A percentile compares a stretch with the other conserved stretches of the same genome.
Conservation (phyloP, 2,888 invertebrate species). For the Dendrolimus pini region DNA sequence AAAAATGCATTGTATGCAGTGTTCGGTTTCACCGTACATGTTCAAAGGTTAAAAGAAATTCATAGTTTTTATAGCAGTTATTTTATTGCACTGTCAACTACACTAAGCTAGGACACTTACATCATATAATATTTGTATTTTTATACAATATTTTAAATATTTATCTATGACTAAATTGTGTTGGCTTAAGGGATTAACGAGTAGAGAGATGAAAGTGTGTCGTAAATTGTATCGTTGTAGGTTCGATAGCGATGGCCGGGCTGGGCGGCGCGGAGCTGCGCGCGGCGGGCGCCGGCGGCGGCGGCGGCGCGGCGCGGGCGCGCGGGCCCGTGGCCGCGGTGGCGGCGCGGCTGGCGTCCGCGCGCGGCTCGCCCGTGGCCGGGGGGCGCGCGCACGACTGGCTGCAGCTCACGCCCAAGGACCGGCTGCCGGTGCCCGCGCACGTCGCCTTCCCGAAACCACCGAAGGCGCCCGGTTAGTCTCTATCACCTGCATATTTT, state of each 20-base stretch:
- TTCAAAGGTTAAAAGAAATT: too few species aligned
- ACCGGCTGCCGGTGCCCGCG: slow-evolving; percentile 87
- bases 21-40: too few species aligned
- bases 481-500: neutral
- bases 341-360: slow-evolving; percentile 55
- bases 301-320: slow-evolving; percentile 28
- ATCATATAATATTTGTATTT: too few species aligned
- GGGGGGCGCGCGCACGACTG: slow-evolving; percentile 78
- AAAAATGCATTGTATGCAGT: too few species aligned
- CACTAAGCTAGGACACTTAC: too few species aligned
- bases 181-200: too few species aligned
- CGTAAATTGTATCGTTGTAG: slow-evolving; percentile 30
- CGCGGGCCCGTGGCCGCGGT: slow-evolving; percentile 59
- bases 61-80: too few species aligned
- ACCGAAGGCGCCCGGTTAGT: slow-evolving; percentile 87
- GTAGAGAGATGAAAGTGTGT: too few species aligned
- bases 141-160: too few species aligned
- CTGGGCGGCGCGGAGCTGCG: slow-evolving; percentile 69
- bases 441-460: slow-evolving; percentile 93
- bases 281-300: slow-evolving; percentile 42
- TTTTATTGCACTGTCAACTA: too few species aligned
- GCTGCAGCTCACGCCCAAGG: slow-evolving; percentile 84
- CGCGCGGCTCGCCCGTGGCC: slow-evolving; percentile 51
- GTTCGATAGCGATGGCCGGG: slow-evolving; percentile 73
- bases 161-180: too few species aligned